Percentiles rank a stretch among this genome's conserved stretches.
Evolutionary conservation across 1,140 invertebrate species (phyloP).

Genomic region (Nasonia giraulti): DNA sequence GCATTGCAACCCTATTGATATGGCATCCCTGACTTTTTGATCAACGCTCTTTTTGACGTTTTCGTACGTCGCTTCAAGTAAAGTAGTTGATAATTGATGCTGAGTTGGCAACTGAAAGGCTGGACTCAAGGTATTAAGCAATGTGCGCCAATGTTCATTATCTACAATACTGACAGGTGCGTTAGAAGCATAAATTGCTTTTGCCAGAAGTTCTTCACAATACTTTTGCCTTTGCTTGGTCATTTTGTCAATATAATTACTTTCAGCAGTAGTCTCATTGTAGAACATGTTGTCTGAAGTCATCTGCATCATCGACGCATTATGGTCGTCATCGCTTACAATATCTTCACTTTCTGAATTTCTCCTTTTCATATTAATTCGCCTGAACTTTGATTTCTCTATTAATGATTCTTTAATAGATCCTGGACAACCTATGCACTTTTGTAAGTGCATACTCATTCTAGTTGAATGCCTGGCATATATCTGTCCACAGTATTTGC

Average conservation of each 20-base stretch:
- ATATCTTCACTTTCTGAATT: conserved; percentile 44
- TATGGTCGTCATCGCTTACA: conserved; percentile 40
- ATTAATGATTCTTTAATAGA: conserved; percentile 47
- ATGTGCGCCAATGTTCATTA: conserved; percentile 54
- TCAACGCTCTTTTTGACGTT: conserved; percentile 50
- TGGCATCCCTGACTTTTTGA: conserved; percentile 50
- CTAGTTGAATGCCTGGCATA: conserved; percentile 52
- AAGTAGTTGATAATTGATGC: conserved; percentile 51
- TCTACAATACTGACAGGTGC: conserved; percentile 50
- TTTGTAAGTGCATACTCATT: conserved; percentile 52
- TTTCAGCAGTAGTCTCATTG: conserved; percentile 41
- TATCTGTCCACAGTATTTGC: conserved; percentile 52
- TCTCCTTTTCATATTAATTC: conserved; percentile 31
- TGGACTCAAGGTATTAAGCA: conserved; percentile 53
- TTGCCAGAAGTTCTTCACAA: conserved; percentile 52
- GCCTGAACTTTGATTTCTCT: conserved; percentile 36
- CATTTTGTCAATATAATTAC: conserved; percentile 49
- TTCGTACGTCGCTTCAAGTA: conserved; percentile 52
- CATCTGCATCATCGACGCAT: conserved; percentile 23
- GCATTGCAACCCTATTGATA: conserved; percentile 57
- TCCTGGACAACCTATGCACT: conserved; percentile 50
- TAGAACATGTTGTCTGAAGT: conserved; percentile 28
- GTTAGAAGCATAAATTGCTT: conserved; percentile 55
- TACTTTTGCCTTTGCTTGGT: conserved; percentile 48
- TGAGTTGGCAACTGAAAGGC: conserved; percentile 53